These are phyloP conservation scores for Desmophyllum pertusum DNA, from an alignment of 92 coral and sea anemone species.

Conservation along the genomic window DNA sequence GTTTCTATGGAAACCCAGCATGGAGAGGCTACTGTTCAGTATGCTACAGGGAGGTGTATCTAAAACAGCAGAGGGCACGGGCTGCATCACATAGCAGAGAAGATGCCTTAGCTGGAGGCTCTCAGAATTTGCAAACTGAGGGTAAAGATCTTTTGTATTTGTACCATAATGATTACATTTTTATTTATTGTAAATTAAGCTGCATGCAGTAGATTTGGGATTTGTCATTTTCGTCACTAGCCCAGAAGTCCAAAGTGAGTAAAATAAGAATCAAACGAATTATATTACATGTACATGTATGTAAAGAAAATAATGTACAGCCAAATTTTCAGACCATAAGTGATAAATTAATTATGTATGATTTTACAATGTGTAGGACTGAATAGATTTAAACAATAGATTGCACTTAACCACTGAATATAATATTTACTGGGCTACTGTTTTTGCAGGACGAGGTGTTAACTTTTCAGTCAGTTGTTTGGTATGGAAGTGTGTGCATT, in stretches of 20 bases:
- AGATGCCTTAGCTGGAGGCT: slow-evolving; percentile 45
- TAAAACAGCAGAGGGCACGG: slow-evolving; percentile 77
- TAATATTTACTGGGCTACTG: background rate
- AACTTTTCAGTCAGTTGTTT: background rate
- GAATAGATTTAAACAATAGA: too few relatives aligned
- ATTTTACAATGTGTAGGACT: too few relatives aligned
- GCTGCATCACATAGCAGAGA: slow-evolving; percentile 59
- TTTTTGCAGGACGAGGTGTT: too few relatives aligned
- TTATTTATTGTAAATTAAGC: too few relatives aligned
- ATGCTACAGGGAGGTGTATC: slow-evolving; percentile 88
- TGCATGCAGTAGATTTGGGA: too few relatives aligned
- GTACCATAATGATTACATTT: background rate
- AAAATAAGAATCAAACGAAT: too few relatives aligned
- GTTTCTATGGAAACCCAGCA: slow-evolving; percentile 99
- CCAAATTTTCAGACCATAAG: too few relatives aligned
- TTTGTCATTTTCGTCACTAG: too few relatives aligned
- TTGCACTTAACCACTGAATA: too few relatives aligned
- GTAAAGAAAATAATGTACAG: too few relatives aligned
- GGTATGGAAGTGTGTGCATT: background rate
- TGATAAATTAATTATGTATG: too few relatives aligned
- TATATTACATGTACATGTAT: background rate
- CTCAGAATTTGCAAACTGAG: slow-evolving; percentile 32
- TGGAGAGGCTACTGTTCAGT: slow-evolving; percentile 99
- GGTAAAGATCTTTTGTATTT: background rate
- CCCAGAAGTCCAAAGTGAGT: too few relatives aligned